Base-by-base conservation (phyloP, 2,888 invertebrate species). In the Axea sp. region DNA sequence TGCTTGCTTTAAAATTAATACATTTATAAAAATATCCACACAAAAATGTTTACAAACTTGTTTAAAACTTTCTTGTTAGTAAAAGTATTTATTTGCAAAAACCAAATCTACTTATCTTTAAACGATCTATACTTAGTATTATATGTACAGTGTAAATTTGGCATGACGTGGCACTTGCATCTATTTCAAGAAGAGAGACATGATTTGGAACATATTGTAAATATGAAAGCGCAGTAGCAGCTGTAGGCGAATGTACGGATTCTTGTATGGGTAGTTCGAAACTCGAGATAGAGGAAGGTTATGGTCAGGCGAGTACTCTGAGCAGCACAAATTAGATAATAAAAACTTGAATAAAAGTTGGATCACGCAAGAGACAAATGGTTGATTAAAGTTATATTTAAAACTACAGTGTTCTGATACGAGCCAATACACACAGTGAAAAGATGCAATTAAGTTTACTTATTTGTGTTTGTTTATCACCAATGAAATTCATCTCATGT, bases 121-220 rank as follows among this genome's bases (percentile, higher is more conserved):
- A 41, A 53, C 15, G 45, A 47, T 39, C 19, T 30, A 33, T 19
- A 28, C 19, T 33, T 9, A 51, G 55, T 47, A 30, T 15, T 30
- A 17, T 41, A 26, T 22, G 19, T 39, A 43, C 49, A 60, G 65
- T 47, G 47, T 60, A 41, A 60, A 55, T 73, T 67, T 67, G 62
- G 71, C 71, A 71, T 65, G 59, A 53, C 55, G 47, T 28, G 15
- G 31, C 24, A 26, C 53, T 67, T 17, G 60, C 41, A 26, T 67
- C 73, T 73, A 73, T 73, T 73, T 73, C 45, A 62, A 68, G 64
- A 64, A 30, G 17, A 39, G 45, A 47, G 41, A 11, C 22, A 47
- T 47, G 55, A 73, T 62, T 62, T 62, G 47, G 71, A 62, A 39
- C 71, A 62, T 24, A 43, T 51, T 57, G 59, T 53, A 59, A 65